Evolutionary conservation across 1,140 invertebrate species (phyloP), one percentile per base, ranked within the genome.

Genomic region (Delia radicum): DNA sequence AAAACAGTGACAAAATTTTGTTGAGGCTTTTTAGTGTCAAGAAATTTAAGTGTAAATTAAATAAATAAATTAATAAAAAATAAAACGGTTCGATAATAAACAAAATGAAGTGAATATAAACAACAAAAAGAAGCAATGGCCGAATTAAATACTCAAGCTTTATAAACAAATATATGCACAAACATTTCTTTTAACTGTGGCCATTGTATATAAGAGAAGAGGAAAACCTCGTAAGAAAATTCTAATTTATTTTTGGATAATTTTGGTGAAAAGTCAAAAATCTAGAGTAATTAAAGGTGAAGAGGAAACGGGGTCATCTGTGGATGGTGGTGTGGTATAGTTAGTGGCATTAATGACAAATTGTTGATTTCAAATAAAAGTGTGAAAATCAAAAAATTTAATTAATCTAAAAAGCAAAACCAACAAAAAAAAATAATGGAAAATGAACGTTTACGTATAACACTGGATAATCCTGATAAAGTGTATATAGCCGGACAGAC

Each of bases 381-480:
- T 13, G 37, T 42, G 37, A 42, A 42, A 12, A 42, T 42, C 15
- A 42, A 42, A 42, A 6, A 42, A 42, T 42, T 12, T 42, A 42
- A 12, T 12, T 42, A 12, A 12, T 42, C 37, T 42, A 12, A 26
- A 28, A 65, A 65, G 29, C 26, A 28, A 65, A 65, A 15, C 48
- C 18, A 55, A 24, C 48, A 21, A 21, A n/a, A n/a, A n/a, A n/a
- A n/a, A n/a, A n/a, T 12, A 65, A 86, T 86, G 85, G 85, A 84
- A 78, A 86, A 79, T 46, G 83, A 86, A 78, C 78, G 81, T 74
- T 77, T 84, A 73, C 81, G 83, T 75, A 86, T 86, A 21, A 80
- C 79, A 24, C 77, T 86, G 73, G 82, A 84, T 26, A 83, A 80
- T 75, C 77, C 85, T 27, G 80, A 83, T 6, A 81, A 82, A 8